These are phyloP conservation scores for Acanthurus lineatus DNA, from an alignment of 2,797 vertebrate species.

Conservation along the genomic window DNA sequence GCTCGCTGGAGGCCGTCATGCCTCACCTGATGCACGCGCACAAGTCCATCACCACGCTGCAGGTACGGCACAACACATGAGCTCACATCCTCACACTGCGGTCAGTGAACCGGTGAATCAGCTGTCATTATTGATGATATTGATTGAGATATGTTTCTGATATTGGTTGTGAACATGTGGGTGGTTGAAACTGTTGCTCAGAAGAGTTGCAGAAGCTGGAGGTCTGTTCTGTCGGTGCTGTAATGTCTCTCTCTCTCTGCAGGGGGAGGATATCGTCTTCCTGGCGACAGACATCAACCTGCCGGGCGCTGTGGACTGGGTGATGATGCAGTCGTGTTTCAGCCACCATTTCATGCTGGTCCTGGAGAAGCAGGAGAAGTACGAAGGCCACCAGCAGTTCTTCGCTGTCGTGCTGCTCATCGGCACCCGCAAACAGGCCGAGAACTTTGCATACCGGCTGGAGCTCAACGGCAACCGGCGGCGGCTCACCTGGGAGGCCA, in stretches of 20 bases:
- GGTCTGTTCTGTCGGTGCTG: too few relatives aligned
- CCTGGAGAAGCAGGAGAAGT: constrained; percentile 86
- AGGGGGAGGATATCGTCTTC: constrained; percentile 87
- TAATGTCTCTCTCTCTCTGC: constrained; percentile 6
- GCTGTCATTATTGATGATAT: too few relatives aligned
- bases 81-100: too few relatives aligned
- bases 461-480: constrained; percentile 88
- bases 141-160: too few relatives aligned
- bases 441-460: constrained; percentile 88
- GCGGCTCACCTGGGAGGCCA: constrained; percentile 89
- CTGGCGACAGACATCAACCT: constrained; percentile 85
- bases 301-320: constrained; percentile 85
- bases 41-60: constrained; percentile 85
- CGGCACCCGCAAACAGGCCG: constrained; percentile 87
- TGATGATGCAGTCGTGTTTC: constrained; percentile 88
- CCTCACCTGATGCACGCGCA: constrained; percentile 85
- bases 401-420: constrained; percentile 88
- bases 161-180: neutral
- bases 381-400: constrained; percentile 89
- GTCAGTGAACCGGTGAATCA: too few relatives aligned
- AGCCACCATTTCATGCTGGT: constrained; percentile 86
- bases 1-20: constrained; percentile 85
- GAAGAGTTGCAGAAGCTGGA: neutral
- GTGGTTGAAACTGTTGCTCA: neutral
- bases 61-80: constrained; percentile 68